Conservation (phyloP, 2,888 invertebrate genomes). For the Zygothrica quintamaculata region DNA sequence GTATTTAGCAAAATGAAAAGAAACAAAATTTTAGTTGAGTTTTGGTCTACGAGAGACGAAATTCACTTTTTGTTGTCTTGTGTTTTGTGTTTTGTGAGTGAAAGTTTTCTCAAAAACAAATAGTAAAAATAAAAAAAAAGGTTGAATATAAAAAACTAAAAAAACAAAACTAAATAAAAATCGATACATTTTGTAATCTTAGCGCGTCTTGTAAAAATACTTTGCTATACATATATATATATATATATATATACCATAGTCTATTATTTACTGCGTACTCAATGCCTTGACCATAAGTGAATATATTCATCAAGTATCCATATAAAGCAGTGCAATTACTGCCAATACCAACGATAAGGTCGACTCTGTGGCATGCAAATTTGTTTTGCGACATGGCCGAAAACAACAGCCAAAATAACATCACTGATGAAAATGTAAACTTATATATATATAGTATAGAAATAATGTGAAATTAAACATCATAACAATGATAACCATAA, state of each 20-base stretch:
- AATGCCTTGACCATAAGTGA: conserved; percentile 71
- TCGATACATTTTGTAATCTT: conserved; percentile 50
- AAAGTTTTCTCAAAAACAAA: conserved; percentile 46
- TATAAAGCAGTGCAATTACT: conserved; percentile 43
- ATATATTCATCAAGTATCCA: conserved; percentile 45
- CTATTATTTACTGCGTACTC: conserved; percentile 41
- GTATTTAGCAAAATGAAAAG: conserved; percentile 19
- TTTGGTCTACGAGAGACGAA: conserved; percentile 12
- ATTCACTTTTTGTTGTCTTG: conserved; percentile 4
- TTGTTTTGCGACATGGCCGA: conserved; percentile 42
- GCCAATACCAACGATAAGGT: conserved; percentile 55
- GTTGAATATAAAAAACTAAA: no score
- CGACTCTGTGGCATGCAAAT: conserved; percentile 42
- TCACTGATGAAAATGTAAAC: conserved; percentile 44
- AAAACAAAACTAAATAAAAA: conserved; percentile 26
- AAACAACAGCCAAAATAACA: conserved; percentile 5
- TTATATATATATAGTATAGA: not conserved
- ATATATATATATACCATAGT: conserved; percentile 5
- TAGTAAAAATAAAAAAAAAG: conserved; percentile 11
- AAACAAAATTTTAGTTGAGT: conserved; percentile 22
- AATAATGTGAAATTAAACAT: not conserved
- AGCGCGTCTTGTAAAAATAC: conserved; percentile 51
- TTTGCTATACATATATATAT: conserved; percentile 23
- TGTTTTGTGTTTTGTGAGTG: conserved; percentile 47
- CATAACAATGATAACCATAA: conserved; percentile 32